Percentiles rank a stretch among this genome's conserved stretches.
Evolutionary conservation across 1,140 invertebrate species (phyloP).

Genomic region (Brachionus rubens): DNA sequence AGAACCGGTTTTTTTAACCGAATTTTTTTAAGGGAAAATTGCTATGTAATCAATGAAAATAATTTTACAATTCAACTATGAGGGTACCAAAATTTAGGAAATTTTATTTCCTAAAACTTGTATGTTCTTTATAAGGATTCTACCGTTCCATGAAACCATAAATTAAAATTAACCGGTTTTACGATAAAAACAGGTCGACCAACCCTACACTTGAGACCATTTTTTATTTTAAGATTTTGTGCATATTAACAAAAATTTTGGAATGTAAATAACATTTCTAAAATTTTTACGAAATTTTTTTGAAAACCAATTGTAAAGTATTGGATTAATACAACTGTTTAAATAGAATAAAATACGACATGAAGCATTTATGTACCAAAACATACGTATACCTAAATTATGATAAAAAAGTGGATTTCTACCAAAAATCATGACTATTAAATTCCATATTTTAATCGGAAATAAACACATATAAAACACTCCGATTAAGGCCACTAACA

Average conservation of each 20-base stretch:
- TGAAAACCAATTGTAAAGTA: constrained; percentile 28
- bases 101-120: no score
- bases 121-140: no score
- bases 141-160: no score
- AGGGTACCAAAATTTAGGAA: no score
- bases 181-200: no score
- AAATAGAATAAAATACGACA: constrained; percentile 29
- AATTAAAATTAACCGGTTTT: no score
- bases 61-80: no score
- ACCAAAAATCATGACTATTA: not conserved
- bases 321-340: constrained; percentile 38
- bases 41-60: no score
- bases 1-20: no score
- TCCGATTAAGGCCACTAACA: not conserved
- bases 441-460: constrained; percentile 38
- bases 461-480: constrained; percentile 36
- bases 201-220: no score
- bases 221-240: not conserved
- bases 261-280: not conserved
- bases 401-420: not conserved
- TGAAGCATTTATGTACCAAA: constrained; percentile 39
- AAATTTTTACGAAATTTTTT: constrained; percentile 22
- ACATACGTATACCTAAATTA: not conserved
- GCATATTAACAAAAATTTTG: not conserved
- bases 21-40: no score